Evolutionary conservation across 2,888 invertebrate genomes (phyloP).

Genomic region (Scaptomyza cyrtandrae): DNA sequence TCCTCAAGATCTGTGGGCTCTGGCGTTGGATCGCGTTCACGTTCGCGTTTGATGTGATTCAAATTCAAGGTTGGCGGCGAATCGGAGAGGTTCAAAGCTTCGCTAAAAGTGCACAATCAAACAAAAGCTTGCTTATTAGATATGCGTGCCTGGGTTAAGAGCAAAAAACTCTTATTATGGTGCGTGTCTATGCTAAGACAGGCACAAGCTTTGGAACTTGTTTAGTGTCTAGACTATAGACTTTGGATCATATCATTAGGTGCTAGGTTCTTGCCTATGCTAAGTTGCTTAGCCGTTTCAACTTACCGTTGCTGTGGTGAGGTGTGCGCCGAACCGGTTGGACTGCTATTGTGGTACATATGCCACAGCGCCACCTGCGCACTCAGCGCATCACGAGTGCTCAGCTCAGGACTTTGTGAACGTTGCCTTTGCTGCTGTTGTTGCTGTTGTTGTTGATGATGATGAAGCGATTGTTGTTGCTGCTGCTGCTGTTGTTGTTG

Average conservation of each 20-base stretch:
- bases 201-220: too few relatives aligned
- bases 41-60: constrained; percentile 86
- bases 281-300: constrained; percentile 7
- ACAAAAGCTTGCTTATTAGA: constrained; percentile 19
- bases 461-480: constrained; percentile 53
- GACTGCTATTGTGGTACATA: constrained; percentile 89
- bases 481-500: constrained; percentile 55
- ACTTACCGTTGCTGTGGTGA: constrained; percentile 85
- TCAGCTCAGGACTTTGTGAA: constrained; percentile 85
- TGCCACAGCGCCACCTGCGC: constrained; percentile 93
- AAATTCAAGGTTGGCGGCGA: constrained; percentile 85
- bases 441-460: constrained; percentile 69
- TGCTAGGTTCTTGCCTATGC: background rate
- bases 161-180: too few relatives aligned
- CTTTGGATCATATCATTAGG: constrained; percentile 48
- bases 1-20: constrained; percentile 84
- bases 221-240: too few relatives aligned
- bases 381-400: constrained; percentile 85
- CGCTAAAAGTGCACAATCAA: constrained; percentile 85
- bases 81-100: constrained; percentile 93
- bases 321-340: constrained; percentile 85
- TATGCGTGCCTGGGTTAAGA: constrained; percentile 19
- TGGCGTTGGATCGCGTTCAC: constrained; percentile 82
- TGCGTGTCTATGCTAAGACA: too few relatives aligned
- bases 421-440: constrained; percentile 78